Evolutionary conservation across 30 jellyfish, hydroid and myxozoan species (phyloP), one percentile per base, ranked within the genome.

Genomic region (Haliclystus octoradiatus): DNA sequence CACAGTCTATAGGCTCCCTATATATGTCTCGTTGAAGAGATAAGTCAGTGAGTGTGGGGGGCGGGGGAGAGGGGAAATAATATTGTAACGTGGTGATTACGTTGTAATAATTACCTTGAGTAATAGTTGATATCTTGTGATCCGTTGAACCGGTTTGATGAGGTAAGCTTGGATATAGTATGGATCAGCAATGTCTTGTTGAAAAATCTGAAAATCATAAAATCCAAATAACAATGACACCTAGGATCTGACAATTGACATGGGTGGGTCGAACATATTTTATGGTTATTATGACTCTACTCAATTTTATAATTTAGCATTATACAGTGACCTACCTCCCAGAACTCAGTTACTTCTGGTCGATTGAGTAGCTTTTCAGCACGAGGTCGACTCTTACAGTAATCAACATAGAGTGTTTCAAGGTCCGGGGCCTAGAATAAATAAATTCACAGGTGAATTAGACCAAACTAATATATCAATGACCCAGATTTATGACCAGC

Each of bases 91-190:
- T n/a, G n/a, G n/a, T n/a, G n/a, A n/a, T n/a, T n/a, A n/a, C n/a
- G n/a, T n/a, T n/a, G n/a, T n/a, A n/a, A n/a, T n/a, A n/a, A n/a
- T n/a, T 3, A 73, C 94, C 78, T 83, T 83, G 31, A 83, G 84
- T 65, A 83, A 68, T 34, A 83, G 81, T 28, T 85, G 94, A 50
- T 85, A 85, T 68, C 96, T 31, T 1, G 96, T 85, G 28, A 85
- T 85, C 31, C 96, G 63, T 60, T 85, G 96, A 2, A 85, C 96
- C 3, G 96, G 96, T 2, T 90, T 85, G 73, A 85, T 85, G 33
- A 85, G 49, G 50, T 85, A 85, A 1, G 86, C 96, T 28, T 84
- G 96, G 25, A 85, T 62, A 67, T 79, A 71, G 66, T 85, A 93
- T 2, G 93, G 93, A 49, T 78, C 93, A 40, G 78, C 96, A 0